Evolutionary conservation across 1,140 invertebrate species (phyloP).

Genomic region (Phocides pigmalion): DNA sequence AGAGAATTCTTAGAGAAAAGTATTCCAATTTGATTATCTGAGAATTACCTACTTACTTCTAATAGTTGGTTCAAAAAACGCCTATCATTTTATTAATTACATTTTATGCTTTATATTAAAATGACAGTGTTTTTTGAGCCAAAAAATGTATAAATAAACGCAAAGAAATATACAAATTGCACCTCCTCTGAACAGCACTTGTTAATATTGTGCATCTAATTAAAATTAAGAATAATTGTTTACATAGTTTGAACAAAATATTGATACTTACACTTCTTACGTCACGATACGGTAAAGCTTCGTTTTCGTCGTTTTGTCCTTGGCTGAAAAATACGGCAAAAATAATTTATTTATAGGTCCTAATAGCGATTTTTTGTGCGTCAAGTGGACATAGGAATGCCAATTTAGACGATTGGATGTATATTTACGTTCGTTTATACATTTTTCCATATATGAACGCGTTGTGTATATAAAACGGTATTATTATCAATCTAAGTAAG

Average conservation of each 20-base stretch:
- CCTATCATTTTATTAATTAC: not conserved
- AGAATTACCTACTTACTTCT: constrained; percentile 26
- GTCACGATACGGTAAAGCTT: constrained; percentile 89
- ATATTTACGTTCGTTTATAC: too few species aligned
- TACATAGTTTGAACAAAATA: constrained; percentile 7
- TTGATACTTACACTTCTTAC: constrained; percentile 91
- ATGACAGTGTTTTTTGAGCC: constrained; percentile 2
- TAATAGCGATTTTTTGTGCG: too few species aligned
- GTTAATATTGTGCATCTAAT: constrained; percentile 7
- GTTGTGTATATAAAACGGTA: too few species aligned
- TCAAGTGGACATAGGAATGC: too few species aligned
- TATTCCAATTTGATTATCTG: not conserved
- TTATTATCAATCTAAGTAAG: too few species aligned
- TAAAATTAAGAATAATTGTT: constrained; percentile 1
- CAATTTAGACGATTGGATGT: too few species aligned
- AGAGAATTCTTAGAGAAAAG: not conserved
- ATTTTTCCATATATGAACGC: too few species aligned
- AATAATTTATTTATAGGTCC: constrained; percentile 2
- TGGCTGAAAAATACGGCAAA: constrained; percentile 85
- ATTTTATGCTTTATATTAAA: too few species aligned
- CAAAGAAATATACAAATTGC: constrained; percentile 30
- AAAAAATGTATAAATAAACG: constrained; percentile 21
- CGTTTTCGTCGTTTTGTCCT: constrained; percentile 95
- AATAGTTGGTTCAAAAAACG: constrained; percentile 16
- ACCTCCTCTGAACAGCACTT: constrained; percentile 30